Conservation (phyloP, 2,113 vertebrate genomes). For the Tenrec ecaudatus region DNA sequence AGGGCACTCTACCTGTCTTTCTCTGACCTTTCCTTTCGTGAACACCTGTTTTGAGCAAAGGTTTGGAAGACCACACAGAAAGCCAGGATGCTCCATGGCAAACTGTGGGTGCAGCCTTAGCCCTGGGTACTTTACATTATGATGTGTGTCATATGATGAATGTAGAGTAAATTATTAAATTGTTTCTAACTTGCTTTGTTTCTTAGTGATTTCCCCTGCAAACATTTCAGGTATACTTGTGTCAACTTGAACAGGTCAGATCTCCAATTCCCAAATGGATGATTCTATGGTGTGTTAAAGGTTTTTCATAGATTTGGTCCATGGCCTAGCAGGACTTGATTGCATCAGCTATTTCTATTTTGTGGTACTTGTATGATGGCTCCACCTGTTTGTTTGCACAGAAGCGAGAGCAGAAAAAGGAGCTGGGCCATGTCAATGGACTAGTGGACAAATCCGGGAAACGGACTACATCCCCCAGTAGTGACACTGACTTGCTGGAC, state of each 20-base stretch:
- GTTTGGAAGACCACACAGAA: slow-evolving; percentile 18
- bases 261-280: slow-evolving; percentile 6
- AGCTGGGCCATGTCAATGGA: slow-evolving; percentile 95
- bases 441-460: slow-evolving; percentile 93
- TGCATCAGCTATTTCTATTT: slow-evolving; percentile 52
- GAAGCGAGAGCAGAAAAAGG: slow-evolving; percentile 97
- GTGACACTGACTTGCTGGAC: slow-evolving; percentile 94
- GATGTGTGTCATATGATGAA: not conserved
- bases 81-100: slow-evolving; percentile 24
- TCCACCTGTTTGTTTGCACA: slow-evolving; percentile 76
- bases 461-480: slow-evolving; percentile 92
- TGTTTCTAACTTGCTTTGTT: slow-evolving; percentile 38
- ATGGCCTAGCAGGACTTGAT: slow-evolving; percentile 26
- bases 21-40: slow-evolving; percentile 11
- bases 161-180: slow-evolving; percentile 36
- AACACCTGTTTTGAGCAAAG: slow-evolving; percentile 37
- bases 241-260: slow-evolving; percentile 9
- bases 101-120: not conserved
- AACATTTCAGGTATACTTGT: not conserved
- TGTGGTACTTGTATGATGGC: slow-evolving; percentile 67
- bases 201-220: slow-evolving; percentile 33
- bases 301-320: slow-evolving; percentile 41
- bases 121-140: not conserved
- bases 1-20: not conserved
- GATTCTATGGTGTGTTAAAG: slow-evolving; percentile 43